These are phyloP conservation scores for Drosophila ezoana DNA, from an alignment of 2,888 invertebrate genomes.

Conservation along the genomic window DNA sequence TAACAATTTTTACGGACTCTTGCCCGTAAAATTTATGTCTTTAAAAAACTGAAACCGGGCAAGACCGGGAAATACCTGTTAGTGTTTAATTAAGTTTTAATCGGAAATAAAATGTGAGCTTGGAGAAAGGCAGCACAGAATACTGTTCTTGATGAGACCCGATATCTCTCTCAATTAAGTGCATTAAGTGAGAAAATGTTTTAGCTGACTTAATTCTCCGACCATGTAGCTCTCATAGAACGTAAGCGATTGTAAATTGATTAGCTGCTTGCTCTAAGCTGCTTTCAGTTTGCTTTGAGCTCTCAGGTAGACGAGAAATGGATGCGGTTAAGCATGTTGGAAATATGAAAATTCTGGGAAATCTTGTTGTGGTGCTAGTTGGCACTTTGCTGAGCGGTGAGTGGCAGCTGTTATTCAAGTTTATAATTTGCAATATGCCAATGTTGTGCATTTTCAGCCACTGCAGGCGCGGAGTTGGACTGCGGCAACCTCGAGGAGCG, in stretches of 20 bases:
- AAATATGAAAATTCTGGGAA: slow-evolving; percentile 36
- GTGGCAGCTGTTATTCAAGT: background rate
- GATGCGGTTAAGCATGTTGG: slow-evolving; percentile 11
- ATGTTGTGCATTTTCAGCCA: background rate
- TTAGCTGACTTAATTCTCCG: too few relatives aligned
- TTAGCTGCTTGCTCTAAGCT: background rate
- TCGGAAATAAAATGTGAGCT: too few relatives aligned
- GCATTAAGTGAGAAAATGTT: too few relatives aligned
- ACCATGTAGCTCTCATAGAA: background rate
- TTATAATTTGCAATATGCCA: background rate
- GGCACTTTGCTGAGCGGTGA: slow-evolving; percentile 38
- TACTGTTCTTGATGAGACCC: too few relatives aligned
- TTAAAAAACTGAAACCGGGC: too few relatives aligned
- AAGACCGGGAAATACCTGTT: too few relatives aligned
- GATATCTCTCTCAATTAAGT: too few relatives aligned
- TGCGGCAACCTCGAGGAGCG: slow-evolving; percentile 59
- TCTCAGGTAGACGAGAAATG: slow-evolving; percentile 18
- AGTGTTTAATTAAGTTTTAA: too few relatives aligned
- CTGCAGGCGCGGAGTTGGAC: background rate
- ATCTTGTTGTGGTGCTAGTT: slow-evolving; percentile 40
- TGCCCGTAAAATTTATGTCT: too few relatives aligned
- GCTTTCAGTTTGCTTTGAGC: slow-evolving; percentile 34
- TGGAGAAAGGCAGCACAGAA: too few relatives aligned
- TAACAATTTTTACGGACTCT: too few relatives aligned
- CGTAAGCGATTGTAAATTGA: background rate